Percentiles rank a stretch among this genome's conserved stretches.
These are phyloP conservation scores for Struthio camelus DNA, from an alignment of 2,113 vertebrate species.

Conservation along the genomic window DNA sequence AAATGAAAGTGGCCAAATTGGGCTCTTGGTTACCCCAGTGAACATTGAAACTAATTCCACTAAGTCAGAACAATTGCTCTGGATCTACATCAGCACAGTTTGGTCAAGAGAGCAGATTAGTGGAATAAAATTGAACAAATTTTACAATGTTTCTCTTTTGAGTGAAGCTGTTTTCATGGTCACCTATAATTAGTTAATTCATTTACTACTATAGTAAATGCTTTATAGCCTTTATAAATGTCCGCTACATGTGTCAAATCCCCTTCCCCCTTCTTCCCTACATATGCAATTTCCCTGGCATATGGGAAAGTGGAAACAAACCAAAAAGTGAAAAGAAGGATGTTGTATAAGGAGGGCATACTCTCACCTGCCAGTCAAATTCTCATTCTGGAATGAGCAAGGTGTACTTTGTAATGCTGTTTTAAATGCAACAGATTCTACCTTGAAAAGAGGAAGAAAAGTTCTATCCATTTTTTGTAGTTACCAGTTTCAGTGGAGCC, in stretches of 20 bases:
- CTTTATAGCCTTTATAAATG: conserved; percentile 11
- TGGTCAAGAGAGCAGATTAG: conserved; percentile 29
- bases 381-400: conserved; percentile 21
- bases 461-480: not conserved
- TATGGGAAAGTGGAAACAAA: not conserved
- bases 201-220: conserved; percentile 38
- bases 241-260: conserved; percentile 55
- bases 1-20: not conserved
- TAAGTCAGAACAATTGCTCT: conserved; percentile 15
- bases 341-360: conserved; percentile 24
- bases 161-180: conserved; percentile 47
- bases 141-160: conserved; percentile 32
- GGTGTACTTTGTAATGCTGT: not conserved
- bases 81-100: conserved; percentile 14
- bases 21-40: not conserved
- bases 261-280: conserved; percentile 39
- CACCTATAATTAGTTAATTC: conserved; percentile 56
- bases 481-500: not conserved
- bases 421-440: conserved; percentile 11
- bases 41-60: not conserved
- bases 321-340: conserved; percentile 36
- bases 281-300: conserved; percentile 40
- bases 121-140: conserved; percentile 32
- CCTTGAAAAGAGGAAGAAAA: not conserved
- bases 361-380: conserved; percentile 55